Evolutionary conservation across 2,113 vertebrate species (phyloP).

Genomic region (Manacus vitellinus): DNA sequence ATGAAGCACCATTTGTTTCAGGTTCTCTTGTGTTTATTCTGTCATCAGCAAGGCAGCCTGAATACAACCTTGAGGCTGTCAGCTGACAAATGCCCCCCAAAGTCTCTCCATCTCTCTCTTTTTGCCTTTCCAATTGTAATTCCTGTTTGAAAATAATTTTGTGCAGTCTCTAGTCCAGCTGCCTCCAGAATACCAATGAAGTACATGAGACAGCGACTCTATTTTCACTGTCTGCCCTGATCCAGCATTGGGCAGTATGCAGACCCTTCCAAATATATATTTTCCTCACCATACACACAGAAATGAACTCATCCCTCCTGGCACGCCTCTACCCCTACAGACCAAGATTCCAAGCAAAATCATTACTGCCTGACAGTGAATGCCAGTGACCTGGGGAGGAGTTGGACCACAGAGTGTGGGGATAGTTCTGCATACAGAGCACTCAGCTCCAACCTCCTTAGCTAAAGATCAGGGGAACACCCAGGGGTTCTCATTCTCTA

Average conservation of each 20-base stretch:
- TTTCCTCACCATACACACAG: not conserved
- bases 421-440: not conserved
- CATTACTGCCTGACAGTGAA: not conserved
- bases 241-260: not conserved
- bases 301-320: not conserved
- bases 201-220: not conserved
- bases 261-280: not conserved
- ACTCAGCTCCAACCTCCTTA: not conserved
- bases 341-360: not conserved
- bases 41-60: not conserved
- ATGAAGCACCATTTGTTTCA: not conserved
- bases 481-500: not conserved
- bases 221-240: not conserved
- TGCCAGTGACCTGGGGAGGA: not conserved
- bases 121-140: slow-evolving; percentile 44
- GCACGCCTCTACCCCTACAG: not conserved
- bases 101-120: not conserved
- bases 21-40: slow-evolving; percentile 13
- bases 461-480: not conserved
- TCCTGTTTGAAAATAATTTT: slow-evolving; percentile 58
- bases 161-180: slow-evolving; percentile 35
- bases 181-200: slow-evolving; percentile 57
- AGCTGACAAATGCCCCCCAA: slow-evolving; percentile 25
- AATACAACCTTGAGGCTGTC: not conserved
- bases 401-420: not conserved